phyloP scores from a whole-genome alignment of 2,113 vertebrate genomes.

The Megaceryle torquata region DNA sequence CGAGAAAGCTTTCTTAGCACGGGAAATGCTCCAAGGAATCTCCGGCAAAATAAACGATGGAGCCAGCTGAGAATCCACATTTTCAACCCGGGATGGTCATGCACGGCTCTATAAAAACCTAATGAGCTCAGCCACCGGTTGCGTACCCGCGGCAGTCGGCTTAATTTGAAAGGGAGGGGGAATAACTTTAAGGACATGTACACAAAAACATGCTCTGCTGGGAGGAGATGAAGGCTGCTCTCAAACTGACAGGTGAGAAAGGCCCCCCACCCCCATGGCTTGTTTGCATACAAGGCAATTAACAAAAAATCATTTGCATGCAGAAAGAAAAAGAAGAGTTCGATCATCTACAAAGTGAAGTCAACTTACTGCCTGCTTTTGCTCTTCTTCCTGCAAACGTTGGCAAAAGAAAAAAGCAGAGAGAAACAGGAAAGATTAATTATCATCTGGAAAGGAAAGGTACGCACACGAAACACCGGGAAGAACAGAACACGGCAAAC shows the following conservation, averaged over 20 bases:
- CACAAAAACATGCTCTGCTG: not conserved
- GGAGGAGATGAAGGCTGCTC: not conserved
- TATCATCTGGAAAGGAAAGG: not conserved
- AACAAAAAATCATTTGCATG: conserved; percentile 35
- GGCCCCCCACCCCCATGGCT: not conserved
- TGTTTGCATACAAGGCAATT: not conserved
- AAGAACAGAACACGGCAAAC: rapidly evolving
- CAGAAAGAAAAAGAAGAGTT: not conserved
- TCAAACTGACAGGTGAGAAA: not conserved
- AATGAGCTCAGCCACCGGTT: not conserved
- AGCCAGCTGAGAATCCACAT: not conserved
- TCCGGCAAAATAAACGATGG: not conserved
- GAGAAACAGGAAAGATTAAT: conserved; percentile 68
- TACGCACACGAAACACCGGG: not conserved
- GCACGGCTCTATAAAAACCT: not conserved
- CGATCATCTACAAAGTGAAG: not conserved
- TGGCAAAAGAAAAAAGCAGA: conserved; percentile 52
- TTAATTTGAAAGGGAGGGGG: not conserved
- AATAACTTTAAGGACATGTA: not conserved
- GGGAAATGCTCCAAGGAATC: not conserved
- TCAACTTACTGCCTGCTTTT: conserved; percentile 94
- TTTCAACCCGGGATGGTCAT: not conserved
- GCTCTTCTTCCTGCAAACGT: conserved; percentile 89
- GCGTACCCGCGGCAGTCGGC: not conserved
- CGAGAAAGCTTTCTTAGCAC: not conserved